Evolutionary conservation across 2,113 vertebrate species (phyloP).

Genomic region (Catharus fuscescens): DNA sequence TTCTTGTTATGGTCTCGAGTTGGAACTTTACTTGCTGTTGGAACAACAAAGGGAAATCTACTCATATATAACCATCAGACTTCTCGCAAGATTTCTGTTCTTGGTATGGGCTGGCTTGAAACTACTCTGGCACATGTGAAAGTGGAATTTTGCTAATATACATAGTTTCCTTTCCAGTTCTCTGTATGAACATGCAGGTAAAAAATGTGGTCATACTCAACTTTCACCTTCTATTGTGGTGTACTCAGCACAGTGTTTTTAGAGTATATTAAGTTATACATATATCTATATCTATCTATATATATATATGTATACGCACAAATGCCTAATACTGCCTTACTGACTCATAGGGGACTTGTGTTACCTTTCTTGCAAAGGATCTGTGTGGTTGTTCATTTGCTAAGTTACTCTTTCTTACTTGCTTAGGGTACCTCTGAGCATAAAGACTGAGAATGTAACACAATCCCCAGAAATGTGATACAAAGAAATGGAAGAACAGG

Average conservation of each 20-base stretch:
- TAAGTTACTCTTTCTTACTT: neutral
- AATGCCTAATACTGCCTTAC: neutral
- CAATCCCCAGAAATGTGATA: neutral
- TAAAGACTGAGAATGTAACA: neutral
- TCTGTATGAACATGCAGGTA: neutral
- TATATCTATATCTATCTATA: neutral
- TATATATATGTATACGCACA: too few relatives aligned
- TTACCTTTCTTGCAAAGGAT: neutral
- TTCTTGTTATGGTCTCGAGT: constrained; percentile 93
- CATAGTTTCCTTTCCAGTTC: neutral
- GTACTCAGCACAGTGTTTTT: neutral
- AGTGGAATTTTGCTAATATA: neutral
- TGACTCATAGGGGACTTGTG: neutral
- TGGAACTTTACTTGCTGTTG: constrained; percentile 87
- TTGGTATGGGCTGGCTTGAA: constrained; percentile 80
- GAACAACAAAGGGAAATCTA: constrained; percentile 94
- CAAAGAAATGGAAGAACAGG: neutral
- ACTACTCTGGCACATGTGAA: neutral
- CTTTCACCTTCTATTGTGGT: neutral
- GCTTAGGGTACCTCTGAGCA: neutral
- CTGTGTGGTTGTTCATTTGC: neutral
- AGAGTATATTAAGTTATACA: neutral
- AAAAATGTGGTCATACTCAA: neutral
- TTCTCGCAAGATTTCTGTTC: constrained; percentile 93
- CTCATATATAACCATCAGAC: constrained; percentile 96